Evolutionary conservation across 1,140 invertebrate species (phyloP).

Genomic region (Caerostris darwini): DNA sequence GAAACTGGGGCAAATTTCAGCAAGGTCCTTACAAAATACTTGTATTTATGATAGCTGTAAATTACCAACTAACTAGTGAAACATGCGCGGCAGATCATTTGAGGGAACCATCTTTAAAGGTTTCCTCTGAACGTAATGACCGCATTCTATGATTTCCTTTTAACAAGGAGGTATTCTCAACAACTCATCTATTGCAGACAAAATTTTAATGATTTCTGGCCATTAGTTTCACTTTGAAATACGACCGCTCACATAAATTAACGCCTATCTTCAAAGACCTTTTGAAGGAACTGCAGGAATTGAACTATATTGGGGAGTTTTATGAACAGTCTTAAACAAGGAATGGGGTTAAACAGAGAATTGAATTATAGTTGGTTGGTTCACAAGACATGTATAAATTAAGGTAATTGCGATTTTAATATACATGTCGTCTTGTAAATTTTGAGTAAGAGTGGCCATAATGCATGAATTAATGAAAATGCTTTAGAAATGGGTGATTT

Average conservation of each 20-base stretch:
- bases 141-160: neutral
- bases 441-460: too few species aligned
- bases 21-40: neutral
- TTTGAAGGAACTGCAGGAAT: neutral
- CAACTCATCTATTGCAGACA: neutral
- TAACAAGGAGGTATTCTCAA: neutral
- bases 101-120: neutral
- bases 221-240: conserved; percentile 32
- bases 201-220: neutral
- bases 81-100: neutral
- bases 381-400: neutral
- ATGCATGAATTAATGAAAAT: too few species aligned
- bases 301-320: neutral
- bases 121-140: neutral
- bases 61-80: neutral
- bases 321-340: neutral
- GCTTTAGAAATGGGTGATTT: too few species aligned
- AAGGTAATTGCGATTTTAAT: neutral
- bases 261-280: neutral
- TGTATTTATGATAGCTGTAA: neutral
- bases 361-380: neutral
- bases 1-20: too few species aligned
- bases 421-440: neutral
- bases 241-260: neutral
- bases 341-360: neutral